phyloP scores from a whole-genome alignment of 2,888 invertebrate species.

The Thereva unica region DNA sequence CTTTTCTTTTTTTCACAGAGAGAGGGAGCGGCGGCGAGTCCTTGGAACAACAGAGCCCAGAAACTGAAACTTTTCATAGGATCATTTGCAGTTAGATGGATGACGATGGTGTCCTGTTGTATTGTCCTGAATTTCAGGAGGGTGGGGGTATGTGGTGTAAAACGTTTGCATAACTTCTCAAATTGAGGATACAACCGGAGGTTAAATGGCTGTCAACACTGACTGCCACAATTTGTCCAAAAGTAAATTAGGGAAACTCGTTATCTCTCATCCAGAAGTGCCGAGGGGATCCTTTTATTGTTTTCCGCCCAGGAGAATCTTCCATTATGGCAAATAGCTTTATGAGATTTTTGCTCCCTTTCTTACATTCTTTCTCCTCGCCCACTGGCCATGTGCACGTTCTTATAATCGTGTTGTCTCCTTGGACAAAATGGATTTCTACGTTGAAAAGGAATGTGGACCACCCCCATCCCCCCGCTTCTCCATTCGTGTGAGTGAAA shows the following conservation, averaged over 20 bases:
- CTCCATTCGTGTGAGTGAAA: constrained; percentile 2
- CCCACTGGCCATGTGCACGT: constrained; percentile 22
- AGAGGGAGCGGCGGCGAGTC: too few species aligned
- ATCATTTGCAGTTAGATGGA: too few species aligned
- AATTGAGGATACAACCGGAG: constrained; percentile 13
- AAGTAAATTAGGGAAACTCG: constrained; percentile 33
- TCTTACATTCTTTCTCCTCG: neutral
- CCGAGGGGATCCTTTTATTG: constrained; percentile 21
- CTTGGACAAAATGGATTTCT: constrained; percentile 20
- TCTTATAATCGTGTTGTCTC: constrained; percentile 16
- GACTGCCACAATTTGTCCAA: constrained; percentile 32
- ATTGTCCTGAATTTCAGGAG: too few species aligned
- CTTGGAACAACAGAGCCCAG: too few species aligned
- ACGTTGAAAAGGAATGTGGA: constrained; percentile 24
- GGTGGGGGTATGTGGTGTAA: too few species aligned
- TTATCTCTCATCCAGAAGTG: constrained; percentile 25
- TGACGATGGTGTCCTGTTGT: too few species aligned
- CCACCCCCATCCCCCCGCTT: neutral
- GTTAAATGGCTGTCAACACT: constrained; percentile 30
- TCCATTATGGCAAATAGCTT: constrained; percentile 28
- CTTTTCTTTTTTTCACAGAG: too few species aligned
- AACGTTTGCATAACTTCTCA: neutral
- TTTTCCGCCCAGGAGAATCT: constrained; percentile 24
- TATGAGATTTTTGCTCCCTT: neutral
- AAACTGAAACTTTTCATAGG: too few species aligned